A percentile compares a stretch with the other conserved stretches of the same genome.
These are phyloP conservation scores for Pteropus alecto DNA, from an alignment of 2,113 vertebrate species.

Conservation along the genomic window DNA sequence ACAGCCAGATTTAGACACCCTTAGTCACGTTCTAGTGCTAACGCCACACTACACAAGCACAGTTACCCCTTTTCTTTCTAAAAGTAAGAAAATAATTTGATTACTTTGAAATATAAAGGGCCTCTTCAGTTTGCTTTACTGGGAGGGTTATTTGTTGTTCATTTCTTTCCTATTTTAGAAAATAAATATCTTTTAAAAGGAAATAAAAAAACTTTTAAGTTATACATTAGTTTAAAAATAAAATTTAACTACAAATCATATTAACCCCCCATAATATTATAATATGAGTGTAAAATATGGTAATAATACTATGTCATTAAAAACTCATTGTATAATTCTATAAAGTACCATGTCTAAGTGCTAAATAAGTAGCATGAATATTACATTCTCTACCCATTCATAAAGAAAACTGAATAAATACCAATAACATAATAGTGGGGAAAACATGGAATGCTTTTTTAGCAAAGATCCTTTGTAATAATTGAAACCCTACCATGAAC, in stretches of 20 bases:
- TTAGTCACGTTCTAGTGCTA: neutral
- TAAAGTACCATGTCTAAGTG: conserved; percentile 2
- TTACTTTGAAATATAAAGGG: neutral
- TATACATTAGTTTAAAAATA: conserved; percentile 56
- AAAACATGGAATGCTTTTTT: conserved; percentile 43
- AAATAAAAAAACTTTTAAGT: conserved; percentile 29
- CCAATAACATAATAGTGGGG: conserved; percentile 6
- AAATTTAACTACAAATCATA: conserved; percentile 54
- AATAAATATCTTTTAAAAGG: neutral
- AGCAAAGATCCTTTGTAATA: conserved; percentile 46
- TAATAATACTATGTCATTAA: conserved; percentile 66
- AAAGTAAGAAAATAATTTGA: neutral
- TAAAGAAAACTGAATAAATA: conserved; percentile 51
- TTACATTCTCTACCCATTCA: conserved; percentile 47
- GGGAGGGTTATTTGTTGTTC: neutral
- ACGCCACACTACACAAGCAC: neutral
- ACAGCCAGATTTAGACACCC: neutral
- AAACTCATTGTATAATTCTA: conserved; percentile 49
- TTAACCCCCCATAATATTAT: conserved; percentile 41
- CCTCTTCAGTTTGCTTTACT: neutral
- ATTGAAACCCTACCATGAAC: neutral
- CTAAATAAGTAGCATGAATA: conserved; percentile 36
- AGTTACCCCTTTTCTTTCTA: neutral
- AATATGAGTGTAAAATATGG: neutral
- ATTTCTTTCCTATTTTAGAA: neutral